These are phyloP conservation scores for Parnassius mnemosyne DNA, from an alignment of 2,888 invertebrate genomes.

Conservation along the genomic window DNA sequence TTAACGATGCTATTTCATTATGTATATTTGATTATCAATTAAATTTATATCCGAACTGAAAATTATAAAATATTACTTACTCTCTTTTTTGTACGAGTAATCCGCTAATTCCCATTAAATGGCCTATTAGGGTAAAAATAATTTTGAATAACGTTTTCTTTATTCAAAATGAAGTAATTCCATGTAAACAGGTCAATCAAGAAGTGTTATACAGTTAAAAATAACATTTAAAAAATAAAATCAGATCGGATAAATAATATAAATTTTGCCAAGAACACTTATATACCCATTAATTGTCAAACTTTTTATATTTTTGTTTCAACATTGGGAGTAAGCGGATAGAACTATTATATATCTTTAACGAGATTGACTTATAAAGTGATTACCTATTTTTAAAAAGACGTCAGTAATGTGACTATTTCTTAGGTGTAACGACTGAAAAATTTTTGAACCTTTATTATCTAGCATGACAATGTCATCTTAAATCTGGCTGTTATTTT, in stretches of 20 bases:
- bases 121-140: neutral
- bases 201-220: too few relatives aligned
- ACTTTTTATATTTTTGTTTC: neutral
- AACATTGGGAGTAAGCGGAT: constrained; percentile 28
- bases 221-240: too few relatives aligned
- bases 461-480: constrained; percentile 58
- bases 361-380: constrained; percentile 54
- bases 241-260: too few relatives aligned
- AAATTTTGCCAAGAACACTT: too few relatives aligned
- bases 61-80: neutral
- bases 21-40: neutral
- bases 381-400: constrained; percentile 36
- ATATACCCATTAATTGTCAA: too few relatives aligned
- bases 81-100: constrained; percentile 10
- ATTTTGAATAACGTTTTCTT: too few relatives aligned
- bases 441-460: constrained; percentile 69
- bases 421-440: constrained; percentile 74
- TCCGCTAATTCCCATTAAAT: constrained; percentile 11
- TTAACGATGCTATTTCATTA: too few relatives aligned
- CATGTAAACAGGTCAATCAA: too few relatives aligned
- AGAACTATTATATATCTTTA: constrained; percentile 35
- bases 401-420: constrained; percentile 45
- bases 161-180: too few relatives aligned
- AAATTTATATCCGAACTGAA: neutral
- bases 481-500: constrained; percentile 65